Conservation (phyloP, 2,113 vertebrate species). For the Emydura subglobosa region DNA sequence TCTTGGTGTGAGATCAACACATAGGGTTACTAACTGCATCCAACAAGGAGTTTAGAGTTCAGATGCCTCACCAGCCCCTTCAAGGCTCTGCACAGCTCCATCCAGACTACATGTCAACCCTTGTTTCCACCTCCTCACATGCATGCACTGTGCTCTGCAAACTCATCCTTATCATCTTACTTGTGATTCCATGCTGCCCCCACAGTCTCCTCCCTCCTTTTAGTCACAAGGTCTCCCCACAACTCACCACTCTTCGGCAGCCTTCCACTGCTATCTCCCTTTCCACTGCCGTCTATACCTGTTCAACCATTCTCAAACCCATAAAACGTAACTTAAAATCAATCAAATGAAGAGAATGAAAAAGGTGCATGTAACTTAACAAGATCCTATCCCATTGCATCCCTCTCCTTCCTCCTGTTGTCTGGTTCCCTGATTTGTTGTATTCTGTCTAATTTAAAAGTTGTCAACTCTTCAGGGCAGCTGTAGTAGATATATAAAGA, state of each 20-base stretch:
- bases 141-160: not conserved
- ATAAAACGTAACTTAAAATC: not conserved
- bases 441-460: not conserved
- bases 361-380: accelerated
- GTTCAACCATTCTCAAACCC: not conserved
- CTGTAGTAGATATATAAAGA: not conserved
- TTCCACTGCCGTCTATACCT: not conserved
- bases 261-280: not conserved
- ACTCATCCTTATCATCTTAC: not conserved
- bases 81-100: not conserved
- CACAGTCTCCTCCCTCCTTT: not conserved
- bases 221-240: not conserved
- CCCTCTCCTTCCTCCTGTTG: accelerated
- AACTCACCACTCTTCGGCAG: not conserved
- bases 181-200: not conserved
- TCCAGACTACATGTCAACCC: not conserved
- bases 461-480: not conserved
- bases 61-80: not conserved
- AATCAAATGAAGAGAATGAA: not conserved
- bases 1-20: not conserved
- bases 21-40: too few relatives aligned
- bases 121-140: not conserved
- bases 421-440: accelerated
- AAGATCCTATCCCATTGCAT: not conserved
- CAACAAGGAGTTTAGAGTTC: not conserved